A percentile compares a stretch with the other conserved stretches of the same genome.
These are phyloP conservation scores for Diorhabda carinulata DNA, from an alignment of 1,140 invertebrate genomes.

Conservation along the genomic window DNA sequence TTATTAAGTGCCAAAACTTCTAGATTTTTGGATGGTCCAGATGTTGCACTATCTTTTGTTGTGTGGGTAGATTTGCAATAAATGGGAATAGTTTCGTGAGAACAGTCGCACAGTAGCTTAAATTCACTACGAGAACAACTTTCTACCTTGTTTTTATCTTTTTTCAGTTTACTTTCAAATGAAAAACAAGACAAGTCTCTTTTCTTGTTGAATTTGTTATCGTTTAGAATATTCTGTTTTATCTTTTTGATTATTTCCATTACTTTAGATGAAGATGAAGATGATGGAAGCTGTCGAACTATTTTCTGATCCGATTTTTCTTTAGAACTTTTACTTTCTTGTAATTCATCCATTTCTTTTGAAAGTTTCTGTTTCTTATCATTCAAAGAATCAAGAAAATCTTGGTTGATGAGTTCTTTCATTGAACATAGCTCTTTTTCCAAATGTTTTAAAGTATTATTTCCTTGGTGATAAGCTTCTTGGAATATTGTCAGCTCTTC, in stretches of 20 bases:
- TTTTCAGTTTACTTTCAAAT: not conserved
- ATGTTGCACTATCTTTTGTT: not conserved
- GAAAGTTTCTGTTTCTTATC: not conserved
- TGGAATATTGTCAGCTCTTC: slow-evolving; percentile 22
- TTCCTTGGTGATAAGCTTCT: not conserved
- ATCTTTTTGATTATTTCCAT: not conserved
- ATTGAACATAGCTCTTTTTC: not conserved
- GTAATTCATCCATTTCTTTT: not conserved
- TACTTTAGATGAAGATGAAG: not conserved
- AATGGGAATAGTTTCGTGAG: not conserved
- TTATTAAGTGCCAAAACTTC: not conserved
- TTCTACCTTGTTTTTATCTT: not conserved
- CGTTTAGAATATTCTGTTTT: not conserved
- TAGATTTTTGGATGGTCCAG: not conserved
- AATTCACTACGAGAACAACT: not conserved
- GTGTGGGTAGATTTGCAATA: slow-evolving; percentile 1
- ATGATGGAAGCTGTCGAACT: not conserved
- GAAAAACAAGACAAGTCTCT: not conserved
- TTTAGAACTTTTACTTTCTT: not conserved
- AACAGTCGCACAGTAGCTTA: slow-evolving; percentile 3
- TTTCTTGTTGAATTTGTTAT: not conserved
- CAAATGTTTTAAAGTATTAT: not conserved
- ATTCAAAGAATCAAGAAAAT: not conserved
- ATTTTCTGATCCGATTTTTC: not conserved
- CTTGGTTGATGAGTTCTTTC: slow-evolving; percentile 5